Conservation (phyloP, 92 coral and sea anemone genomes). For the Desmophyllum pertusum region DNA sequence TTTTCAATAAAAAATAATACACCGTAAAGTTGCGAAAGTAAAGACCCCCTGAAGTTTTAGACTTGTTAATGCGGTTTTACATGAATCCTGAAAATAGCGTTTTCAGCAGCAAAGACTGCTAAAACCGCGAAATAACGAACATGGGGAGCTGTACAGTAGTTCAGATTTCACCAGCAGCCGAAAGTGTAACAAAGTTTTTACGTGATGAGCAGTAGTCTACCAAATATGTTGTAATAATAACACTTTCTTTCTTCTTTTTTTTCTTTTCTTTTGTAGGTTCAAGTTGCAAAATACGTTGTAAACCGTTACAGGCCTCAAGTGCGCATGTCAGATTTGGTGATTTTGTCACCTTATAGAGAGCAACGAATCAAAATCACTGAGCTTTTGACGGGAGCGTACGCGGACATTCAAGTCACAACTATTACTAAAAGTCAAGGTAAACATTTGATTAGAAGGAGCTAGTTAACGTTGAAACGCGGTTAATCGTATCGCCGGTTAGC, state of each 20-base stretch:
- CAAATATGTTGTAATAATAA: no score
- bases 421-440: conserved; percentile 86
- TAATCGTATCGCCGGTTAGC: no score
- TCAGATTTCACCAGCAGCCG: not conserved
- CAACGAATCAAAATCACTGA: conserved; percentile 66
- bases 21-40: not conserved
- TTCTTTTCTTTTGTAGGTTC: conserved; percentile 49
- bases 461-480: no score
- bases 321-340: conserved; percentile 55
- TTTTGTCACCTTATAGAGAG: conserved; percentile 82
- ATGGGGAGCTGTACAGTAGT: not conserved
- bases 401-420: conserved; percentile 74
- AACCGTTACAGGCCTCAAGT: conserved; percentile 39
- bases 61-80: not conserved
- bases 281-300: conserved; percentile 74
- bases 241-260: not conserved
- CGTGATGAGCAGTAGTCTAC: not conserved
- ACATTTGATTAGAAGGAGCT: no score
- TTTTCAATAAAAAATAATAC: no score
- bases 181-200: no score
- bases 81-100: no score
- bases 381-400: conserved; percentile 59
- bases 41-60: not conserved
- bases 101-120: no score
- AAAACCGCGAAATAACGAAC: no score